Evolutionary conservation across 2,113 vertebrate genomes (phyloP).

Genomic region (Sorex araneus): DNA sequence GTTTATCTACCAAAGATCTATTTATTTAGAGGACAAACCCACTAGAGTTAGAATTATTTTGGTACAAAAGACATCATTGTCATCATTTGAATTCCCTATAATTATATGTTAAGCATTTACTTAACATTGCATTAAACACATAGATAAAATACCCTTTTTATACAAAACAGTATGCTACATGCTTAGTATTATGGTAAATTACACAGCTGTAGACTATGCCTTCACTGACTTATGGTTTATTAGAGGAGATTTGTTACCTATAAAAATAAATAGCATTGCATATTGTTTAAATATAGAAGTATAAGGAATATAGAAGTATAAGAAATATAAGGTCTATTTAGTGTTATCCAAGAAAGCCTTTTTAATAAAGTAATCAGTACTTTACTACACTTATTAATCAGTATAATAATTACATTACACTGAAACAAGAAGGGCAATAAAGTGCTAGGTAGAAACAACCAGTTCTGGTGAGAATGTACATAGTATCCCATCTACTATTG

Average conservation of each 20-base stretch:
- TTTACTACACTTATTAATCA: too few species aligned
- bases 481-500: too few species aligned
- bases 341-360: neutral
- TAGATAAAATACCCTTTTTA: neutral
- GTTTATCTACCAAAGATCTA: neutral
- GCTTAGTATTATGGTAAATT: conserved; percentile 1
- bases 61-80: neutral
- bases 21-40: neutral
- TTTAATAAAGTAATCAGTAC: neutral
- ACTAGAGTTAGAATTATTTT: conserved; percentile 19
- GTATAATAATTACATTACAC: neutral
- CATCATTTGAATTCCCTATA: neutral
- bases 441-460: too few species aligned
- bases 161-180: neutral
- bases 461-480: too few species aligned
- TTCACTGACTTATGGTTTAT: conserved; percentile 42
- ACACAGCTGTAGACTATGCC: conserved; percentile 8
- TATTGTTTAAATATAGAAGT: too few species aligned
- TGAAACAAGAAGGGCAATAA: conserved; percentile 16
- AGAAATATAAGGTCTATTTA: neutral
- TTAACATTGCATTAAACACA: conserved; percentile 39
- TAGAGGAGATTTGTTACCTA: neutral
- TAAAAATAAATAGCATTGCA: too few species aligned
- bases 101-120: conserved; percentile 25
- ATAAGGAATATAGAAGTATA: too few species aligned